Conservation (phyloP, 2,888 invertebrate species). For the Prenolepis imparis region DNA sequence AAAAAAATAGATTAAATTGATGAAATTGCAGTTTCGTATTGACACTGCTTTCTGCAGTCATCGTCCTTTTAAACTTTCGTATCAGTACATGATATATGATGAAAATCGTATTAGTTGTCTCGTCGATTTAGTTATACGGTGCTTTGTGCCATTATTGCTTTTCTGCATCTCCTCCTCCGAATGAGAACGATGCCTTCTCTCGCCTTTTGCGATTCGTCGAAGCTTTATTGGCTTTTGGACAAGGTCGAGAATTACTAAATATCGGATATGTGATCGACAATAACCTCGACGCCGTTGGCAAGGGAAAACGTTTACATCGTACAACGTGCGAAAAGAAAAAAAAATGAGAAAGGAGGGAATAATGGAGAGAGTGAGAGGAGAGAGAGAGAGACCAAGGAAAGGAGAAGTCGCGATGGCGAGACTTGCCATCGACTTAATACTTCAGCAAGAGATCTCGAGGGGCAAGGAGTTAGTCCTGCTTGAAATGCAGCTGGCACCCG, state of each 20-base stretch:
- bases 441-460: conserved; percentile 68
- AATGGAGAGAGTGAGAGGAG: not conserved
- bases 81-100: conserved; percentile 46
- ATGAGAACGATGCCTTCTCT: not conserved
- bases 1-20: not conserved
- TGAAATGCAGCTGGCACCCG: conserved; percentile 77
- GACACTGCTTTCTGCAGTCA: conserved; percentile 5
- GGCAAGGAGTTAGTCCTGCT: conserved; percentile 74
- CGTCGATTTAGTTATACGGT: conserved; percentile 49
- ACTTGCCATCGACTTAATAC: conserved; percentile 73
- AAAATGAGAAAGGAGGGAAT: conserved; percentile 4
- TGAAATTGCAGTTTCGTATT: not conserved
- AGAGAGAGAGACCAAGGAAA: not conserved
- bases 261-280: not conserved
- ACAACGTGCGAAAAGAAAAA: not conserved
- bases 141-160: conserved; percentile 52
- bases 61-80: conserved; percentile 46
- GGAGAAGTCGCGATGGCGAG: conserved; percentile 53
- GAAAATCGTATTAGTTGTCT: conserved; percentile 42
- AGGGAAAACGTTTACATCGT: not conserved
- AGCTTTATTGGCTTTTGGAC: conserved; percentile 4
- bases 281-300: not conserved
- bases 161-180: not conserved
- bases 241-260: not conserved
- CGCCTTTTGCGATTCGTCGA: not conserved